Evolutionary conservation across 1,140 invertebrate genomes (phyloP), one percentile per base, ranked within the genome.

Genomic region (Kradibia gibbosae): DNA sequence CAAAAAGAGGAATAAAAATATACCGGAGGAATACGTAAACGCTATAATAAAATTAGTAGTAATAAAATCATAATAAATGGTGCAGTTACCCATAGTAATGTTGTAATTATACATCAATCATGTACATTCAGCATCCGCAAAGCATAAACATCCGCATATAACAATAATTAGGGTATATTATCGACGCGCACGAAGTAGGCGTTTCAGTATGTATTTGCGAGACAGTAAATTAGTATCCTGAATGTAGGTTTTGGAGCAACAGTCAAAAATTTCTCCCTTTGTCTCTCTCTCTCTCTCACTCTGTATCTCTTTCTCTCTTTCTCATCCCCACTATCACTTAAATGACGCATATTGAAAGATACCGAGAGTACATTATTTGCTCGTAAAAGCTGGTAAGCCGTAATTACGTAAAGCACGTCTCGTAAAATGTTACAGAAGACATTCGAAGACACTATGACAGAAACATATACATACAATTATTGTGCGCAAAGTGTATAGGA

Each of bases 371-470:
- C 42, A 71, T 71, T 28, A 48, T n/a, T 45, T 17, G 39, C 22
- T 74, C 48, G 28, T 45, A 65, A 50, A 76, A 76, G 55, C n/a
- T 20, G 75, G 48, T 48, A 48, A 48, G 71, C 31, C n/a, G 28
- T 31, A 55, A 53, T 79, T 79, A 79, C 78, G 78, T 79, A 79
- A 79, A 78, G 77, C 48, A 79, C 78, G 78, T 39, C 53, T 48
- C 55, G 71, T 74, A 74, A 53, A 71, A 48, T 25, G 70, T 71
- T 48, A 15, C 25, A 25, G 39, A 48, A 25, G n/a, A 28, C 22
- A 70, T 34, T 70, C 22, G 20, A 7, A 42, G 22, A 7, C 4
- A 25, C 65, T 7, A 17, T 1, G 7, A 67, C 3, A 22, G 15
- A 42, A 31, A 20, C 36, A 45, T 31, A 45, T 70, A 42, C 25